Evolutionary conservation across 2,113 vertebrate species (phyloP).

Genomic region (Clarias batrachus): DNA sequence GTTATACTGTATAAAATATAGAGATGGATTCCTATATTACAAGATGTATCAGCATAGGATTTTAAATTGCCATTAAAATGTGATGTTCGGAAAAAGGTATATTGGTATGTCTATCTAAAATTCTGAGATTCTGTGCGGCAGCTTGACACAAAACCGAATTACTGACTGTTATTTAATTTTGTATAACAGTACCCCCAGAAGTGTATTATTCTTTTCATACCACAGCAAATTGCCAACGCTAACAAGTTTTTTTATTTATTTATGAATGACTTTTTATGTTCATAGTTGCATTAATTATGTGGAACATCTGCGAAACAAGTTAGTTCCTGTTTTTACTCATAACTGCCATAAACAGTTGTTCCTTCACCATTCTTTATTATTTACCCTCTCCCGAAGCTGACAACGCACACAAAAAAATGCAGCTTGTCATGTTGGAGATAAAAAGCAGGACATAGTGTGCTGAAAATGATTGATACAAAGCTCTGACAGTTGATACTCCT

Average conservation of each 20-base stretch:
- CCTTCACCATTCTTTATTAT: not conserved
- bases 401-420: not conserved
- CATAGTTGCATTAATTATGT: not conserved
- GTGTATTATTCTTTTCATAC: not conserved
- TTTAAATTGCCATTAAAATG: not conserved
- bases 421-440: not conserved
- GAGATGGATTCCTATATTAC: not conserved
- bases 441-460: not conserved
- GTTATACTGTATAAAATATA: too few relatives aligned
- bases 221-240: not conserved
- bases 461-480: not conserved
- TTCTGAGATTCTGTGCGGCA: not conserved
- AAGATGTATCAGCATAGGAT: not conserved
- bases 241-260: not conserved
- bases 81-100: not conserved
- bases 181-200: not conserved
- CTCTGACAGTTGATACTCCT: not conserved
- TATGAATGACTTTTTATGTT: not conserved
- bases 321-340: not conserved
- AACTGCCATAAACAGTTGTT: not conserved
- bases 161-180: not conserved
- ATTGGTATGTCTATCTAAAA: not conserved
- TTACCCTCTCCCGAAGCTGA: not conserved
- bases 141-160: not conserved
- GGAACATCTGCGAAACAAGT: not conserved